Percentiles rank a stretch among this genome's conserved stretches.
phyloP scores from a whole-genome alignment of 35 echinoderm and acorn worm species.

The Heliocidaris erythrogramma region DNA sequence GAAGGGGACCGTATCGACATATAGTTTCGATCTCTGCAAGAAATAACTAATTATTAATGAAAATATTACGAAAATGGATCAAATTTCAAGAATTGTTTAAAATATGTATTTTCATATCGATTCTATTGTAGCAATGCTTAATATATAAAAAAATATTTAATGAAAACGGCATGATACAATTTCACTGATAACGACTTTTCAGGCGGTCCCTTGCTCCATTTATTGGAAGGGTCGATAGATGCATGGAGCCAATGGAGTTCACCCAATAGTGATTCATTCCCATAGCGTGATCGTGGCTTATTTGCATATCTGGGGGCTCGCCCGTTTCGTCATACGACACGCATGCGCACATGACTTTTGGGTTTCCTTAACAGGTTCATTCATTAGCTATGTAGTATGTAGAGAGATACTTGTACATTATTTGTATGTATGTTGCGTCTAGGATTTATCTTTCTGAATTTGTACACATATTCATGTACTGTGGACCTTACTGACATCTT shows the following conservation, averaged over 20 bases:
- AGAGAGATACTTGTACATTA: background rate
- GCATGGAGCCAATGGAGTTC: background rate
- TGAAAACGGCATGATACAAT: background rate
- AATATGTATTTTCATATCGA: too few relatives aligned
- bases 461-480: background rate
- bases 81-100: background rate
- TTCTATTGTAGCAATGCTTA: background rate
- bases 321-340: slow-evolving; percentile 31
- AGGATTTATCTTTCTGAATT: too few relatives aligned
- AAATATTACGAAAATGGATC: background rate
- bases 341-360: background rate
- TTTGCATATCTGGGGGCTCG: slow-evolving; percentile 53
- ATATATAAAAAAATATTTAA: background rate
- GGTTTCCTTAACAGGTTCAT: background rate
- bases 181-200: background rate
- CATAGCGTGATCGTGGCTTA: slow-evolving; percentile 44
- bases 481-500: background rate
- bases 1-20: background rate
- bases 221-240: background rate
- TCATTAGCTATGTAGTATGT: background rate
- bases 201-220: background rate
- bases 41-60: background rate
- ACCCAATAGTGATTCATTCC: slow-evolving; percentile 9
- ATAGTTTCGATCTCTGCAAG: background rate
- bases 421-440: background rate